Conservation (phyloP, 2,113 vertebrate species). For the Siniperca knerii region DNA sequence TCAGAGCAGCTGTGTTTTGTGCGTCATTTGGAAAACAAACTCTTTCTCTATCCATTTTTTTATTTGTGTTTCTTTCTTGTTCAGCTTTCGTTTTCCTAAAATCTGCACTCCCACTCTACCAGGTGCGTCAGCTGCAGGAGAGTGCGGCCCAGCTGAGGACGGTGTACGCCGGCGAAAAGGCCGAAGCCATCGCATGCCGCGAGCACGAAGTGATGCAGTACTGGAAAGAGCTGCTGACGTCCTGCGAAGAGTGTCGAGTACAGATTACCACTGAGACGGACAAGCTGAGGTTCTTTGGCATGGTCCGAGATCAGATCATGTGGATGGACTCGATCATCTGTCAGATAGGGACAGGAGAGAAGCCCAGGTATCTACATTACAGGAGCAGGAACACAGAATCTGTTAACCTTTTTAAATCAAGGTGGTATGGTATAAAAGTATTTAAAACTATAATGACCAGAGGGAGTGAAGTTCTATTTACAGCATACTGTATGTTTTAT, state of each 20-base stretch:
- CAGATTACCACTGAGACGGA: conserved; percentile 93
- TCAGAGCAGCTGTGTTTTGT: conserved; percentile 55
- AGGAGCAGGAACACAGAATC: neutral
- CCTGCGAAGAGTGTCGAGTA: conserved; percentile 92
- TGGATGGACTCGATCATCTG: conserved; percentile 95
- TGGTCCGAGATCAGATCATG: conserved; percentile 90
- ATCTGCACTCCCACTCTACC: neutral
- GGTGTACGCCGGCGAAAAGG: conserved; percentile 94
- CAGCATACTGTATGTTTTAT: neutral
- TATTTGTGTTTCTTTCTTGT: neutral
- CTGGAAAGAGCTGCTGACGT: conserved; percentile 93
- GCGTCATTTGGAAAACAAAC: conserved; percentile 49
- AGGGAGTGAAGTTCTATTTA: neutral
- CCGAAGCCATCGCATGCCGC: conserved; percentile 90
- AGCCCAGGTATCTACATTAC: conserved; percentile 88
- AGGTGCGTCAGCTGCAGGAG: conserved; percentile 95
- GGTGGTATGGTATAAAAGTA: neutral
- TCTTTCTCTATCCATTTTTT: conserved; percentile 6
- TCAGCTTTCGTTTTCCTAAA: conserved; percentile 24
- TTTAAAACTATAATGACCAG: neutral
- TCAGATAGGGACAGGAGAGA: conserved; percentile 93
- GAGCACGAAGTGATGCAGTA: conserved; percentile 93
- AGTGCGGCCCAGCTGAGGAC: conserved; percentile 94
- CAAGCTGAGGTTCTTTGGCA: conserved; percentile 90
- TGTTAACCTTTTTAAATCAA: neutral